Evolutionary conservation across 2,888 invertebrate genomes (phyloP).

Genomic region (Drosophila colorata): DNA sequence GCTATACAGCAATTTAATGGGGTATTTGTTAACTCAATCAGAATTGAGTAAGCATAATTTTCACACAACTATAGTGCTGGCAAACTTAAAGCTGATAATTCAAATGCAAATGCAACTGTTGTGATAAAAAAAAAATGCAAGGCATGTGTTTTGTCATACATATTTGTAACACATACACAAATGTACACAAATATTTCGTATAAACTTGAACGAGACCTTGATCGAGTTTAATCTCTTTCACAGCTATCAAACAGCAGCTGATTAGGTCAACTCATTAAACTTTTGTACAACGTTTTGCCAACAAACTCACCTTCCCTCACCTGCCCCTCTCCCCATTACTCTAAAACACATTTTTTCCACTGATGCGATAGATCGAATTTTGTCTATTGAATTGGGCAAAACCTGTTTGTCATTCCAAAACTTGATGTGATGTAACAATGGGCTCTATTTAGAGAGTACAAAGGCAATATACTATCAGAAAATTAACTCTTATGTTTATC

Average conservation of each 20-base stretch:
- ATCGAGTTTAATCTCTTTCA: conserved; percentile 54
- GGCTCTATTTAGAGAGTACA: no score
- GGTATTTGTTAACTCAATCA: background rate
- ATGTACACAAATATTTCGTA: conserved; percentile 2
- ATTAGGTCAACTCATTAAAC: conserved; percentile 58
- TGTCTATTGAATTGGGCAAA: conserved; percentile 40
- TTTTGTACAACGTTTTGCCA: conserved; percentile 30
- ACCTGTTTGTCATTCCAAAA: conserved; percentile 45
- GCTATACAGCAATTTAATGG: background rate
- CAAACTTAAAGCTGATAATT: conserved; percentile 20
- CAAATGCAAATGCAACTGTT: conserved; percentile 43
- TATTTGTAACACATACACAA: conserved; percentile 10
- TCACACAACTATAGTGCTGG: background rate
- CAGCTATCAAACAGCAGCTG: conserved; percentile 42
- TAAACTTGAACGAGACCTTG: conserved; percentile 53
- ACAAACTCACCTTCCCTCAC: conserved; percentile 16
- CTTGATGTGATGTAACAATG: no score
- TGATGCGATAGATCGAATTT: conserved; percentile 21
- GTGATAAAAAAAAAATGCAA: conserved; percentile 5
- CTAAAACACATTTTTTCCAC: conserved; percentile 12
- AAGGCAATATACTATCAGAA: no score
- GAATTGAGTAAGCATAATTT: conserved; percentile 3
- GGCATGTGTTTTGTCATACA: conserved; percentile 23
- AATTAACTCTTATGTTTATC: no score
- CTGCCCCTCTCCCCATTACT: background rate